phyloP scores from a whole-genome alignment of 2,888 invertebrate species.

The Dolichomitus sp. region DNA sequence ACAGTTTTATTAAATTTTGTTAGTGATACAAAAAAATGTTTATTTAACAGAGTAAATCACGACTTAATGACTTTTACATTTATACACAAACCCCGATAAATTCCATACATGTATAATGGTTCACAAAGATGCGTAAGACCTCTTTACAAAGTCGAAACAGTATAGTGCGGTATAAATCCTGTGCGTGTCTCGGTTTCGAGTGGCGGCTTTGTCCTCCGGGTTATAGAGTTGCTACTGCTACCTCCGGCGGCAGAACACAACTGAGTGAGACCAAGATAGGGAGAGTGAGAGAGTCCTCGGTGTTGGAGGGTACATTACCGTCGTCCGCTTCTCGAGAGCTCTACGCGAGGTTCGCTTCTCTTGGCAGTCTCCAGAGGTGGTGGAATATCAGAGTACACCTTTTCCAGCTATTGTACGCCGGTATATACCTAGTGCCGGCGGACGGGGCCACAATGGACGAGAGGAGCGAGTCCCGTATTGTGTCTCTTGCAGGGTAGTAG shows the following conservation, averaged over 20 bases:
- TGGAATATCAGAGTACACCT: constrained; percentile 82
- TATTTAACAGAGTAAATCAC: neutral
- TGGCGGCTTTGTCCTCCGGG: constrained; percentile 62
- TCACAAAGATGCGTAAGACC: constrained; percentile 4
- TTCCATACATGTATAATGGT: neutral
- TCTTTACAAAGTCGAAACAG: constrained; percentile 55
- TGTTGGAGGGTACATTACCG: constrained; percentile 68
- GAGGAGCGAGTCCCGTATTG: constrained; percentile 81
- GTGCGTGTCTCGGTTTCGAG: constrained; percentile 61
- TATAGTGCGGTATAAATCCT: constrained; percentile 44
- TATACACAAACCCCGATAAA: neutral
- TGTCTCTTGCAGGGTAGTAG: constrained; percentile 73
- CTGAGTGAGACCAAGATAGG: constrained; percentile 21
- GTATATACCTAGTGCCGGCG: constrained; percentile 41
- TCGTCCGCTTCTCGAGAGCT: constrained; percentile 50
- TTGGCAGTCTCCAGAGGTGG: constrained; percentile 73
- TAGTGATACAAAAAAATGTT: no score
- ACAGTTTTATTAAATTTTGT: no score
- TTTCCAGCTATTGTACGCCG: constrained; percentile 78
- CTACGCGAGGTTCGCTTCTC: constrained; percentile 21
- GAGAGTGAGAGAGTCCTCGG: constrained; percentile 50
- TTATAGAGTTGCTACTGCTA: constrained; percentile 53
- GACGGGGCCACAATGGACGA: constrained; percentile 78
- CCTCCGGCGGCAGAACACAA: constrained; percentile 44
- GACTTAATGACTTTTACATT: neutral